phyloP scores from a whole-genome alignment of 1,140 invertebrate species.

The Dysdera silvatica region DNA sequence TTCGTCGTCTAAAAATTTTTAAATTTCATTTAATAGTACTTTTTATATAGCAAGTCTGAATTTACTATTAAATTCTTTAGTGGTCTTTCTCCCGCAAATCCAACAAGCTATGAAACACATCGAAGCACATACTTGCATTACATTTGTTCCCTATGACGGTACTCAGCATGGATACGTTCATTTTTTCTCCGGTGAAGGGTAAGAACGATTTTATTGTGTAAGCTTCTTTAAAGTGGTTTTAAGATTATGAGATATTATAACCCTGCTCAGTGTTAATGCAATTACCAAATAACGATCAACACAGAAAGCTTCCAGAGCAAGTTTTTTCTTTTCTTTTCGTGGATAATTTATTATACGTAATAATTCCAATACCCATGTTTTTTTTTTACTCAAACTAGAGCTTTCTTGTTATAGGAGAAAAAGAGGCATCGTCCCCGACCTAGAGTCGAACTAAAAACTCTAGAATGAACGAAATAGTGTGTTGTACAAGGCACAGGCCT shows the following conservation, averaged over 20 bases:
- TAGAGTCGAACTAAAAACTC: too few relatives aligned
- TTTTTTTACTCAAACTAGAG: too few relatives aligned
- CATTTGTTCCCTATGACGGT: constrained; percentile 27
- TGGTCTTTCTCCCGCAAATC: too few relatives aligned
- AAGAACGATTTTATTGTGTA: not conserved
- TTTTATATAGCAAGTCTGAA: too few relatives aligned
- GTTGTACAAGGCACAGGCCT: too few relatives aligned
- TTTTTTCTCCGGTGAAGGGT: constrained; percentile 8
- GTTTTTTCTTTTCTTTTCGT: not conserved
- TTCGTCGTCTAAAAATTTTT: too few relatives aligned
- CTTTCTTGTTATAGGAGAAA: too few relatives aligned
- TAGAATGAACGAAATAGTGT: too few relatives aligned
- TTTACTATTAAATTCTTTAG: too few relatives aligned
- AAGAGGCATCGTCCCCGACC: too few relatives aligned
- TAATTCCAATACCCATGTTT: too few relatives aligned
- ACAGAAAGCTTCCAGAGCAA: not conserved
- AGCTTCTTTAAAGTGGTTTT: not conserved
- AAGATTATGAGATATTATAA: not conserved
- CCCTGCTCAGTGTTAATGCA: not conserved
- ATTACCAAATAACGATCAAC: not conserved
- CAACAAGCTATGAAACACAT: not conserved
- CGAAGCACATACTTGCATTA: constrained; percentile 1
- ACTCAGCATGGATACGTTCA: constrained; percentile 4
- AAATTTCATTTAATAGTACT: too few relatives aligned
- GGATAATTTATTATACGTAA: constrained; percentile 7